Conservation (phyloP, 2,797 vertebrate genomes). For the Morelia viridis region DNA sequence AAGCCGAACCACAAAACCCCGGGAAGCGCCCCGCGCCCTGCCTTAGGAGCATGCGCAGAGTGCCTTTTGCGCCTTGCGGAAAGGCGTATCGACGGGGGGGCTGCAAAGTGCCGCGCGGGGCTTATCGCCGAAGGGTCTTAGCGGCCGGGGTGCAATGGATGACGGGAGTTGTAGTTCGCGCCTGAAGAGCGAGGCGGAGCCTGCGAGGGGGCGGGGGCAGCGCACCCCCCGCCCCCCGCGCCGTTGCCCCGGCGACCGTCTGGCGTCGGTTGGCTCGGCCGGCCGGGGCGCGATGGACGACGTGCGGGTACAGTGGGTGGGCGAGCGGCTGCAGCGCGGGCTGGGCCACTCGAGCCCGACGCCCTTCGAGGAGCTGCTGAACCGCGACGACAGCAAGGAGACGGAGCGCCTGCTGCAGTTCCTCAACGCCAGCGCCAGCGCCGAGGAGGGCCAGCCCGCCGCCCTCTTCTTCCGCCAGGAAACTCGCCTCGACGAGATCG, state of each 20-base stretch:
- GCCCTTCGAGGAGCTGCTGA: conserved; percentile 84
- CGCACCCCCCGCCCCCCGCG: rapidly evolving
- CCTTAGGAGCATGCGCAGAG: not conserved
- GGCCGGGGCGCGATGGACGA: conserved; percentile 72
- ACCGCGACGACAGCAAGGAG: conserved; percentile 73
- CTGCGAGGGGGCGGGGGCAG: not conserved
- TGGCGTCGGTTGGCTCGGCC: conserved; percentile 30
- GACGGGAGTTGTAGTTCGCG: not conserved
- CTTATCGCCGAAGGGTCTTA: not conserved
- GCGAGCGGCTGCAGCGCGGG: conserved; percentile 70
- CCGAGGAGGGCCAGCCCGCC: conserved; percentile 53
- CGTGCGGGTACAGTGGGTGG: conserved; percentile 85
- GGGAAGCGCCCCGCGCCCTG: not conserved
- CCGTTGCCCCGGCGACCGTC: not conserved
- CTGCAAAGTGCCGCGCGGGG: no score
- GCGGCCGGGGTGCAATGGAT: not conserved
- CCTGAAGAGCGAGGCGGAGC: not conserved
- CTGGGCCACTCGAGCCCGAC: conserved; percentile 70
- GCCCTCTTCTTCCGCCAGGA: conserved; percentile 70
- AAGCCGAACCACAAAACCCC: not conserved
- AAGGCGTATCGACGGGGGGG: no score
- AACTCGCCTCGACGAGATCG: conserved; percentile 70
- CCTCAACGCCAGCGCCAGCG: conserved; percentile 67
- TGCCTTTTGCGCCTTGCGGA: not conserved
- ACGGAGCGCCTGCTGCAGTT: conserved; percentile 72